Percentiles rank a stretch among this genome's conserved stretches.
These are phyloP conservation scores for Propithecus coquereli DNA, from an alignment of 2,113 vertebrate genomes.

Conservation along the genomic window DNA sequence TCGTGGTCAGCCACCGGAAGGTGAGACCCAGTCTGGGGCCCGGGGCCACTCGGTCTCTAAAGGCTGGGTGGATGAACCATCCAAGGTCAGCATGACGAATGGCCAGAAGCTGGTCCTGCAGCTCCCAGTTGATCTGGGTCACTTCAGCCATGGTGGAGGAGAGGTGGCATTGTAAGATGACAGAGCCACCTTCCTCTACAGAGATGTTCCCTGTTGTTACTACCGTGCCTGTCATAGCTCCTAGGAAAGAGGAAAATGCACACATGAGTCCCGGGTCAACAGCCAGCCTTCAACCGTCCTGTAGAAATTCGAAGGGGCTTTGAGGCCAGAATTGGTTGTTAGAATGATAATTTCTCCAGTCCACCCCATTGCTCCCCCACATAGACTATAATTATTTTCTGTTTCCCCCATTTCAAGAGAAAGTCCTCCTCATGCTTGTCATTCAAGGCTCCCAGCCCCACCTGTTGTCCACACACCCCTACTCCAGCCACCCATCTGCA, in stretches of 20 bases:
- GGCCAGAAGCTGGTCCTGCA: conserved; percentile 29
- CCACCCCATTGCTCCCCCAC: background rate
- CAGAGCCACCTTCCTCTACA: conserved; percentile 54
- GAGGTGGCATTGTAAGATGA: conserved; percentile 66
- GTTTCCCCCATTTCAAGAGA: background rate
- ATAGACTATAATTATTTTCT: background rate
- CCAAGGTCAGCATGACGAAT: background rate
- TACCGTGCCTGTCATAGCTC: background rate
- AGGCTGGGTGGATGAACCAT: background rate
- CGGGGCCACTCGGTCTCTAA: background rate
- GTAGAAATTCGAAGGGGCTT: background rate
- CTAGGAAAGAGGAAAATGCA: background rate
- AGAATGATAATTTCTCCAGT: background rate
- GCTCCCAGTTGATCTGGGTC: conserved; percentile 72
- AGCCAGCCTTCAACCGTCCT: background rate
- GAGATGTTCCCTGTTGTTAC: conserved; percentile 47
- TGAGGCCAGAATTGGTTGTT: background rate
- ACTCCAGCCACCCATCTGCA: background rate
- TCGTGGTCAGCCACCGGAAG: conserved; percentile 18
- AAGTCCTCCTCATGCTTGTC: background rate
- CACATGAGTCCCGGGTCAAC: background rate
- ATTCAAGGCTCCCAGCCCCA: background rate
- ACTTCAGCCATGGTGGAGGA: conserved; percentile 36
- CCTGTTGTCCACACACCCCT: too few species aligned
- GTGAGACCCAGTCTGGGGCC: conserved; percentile 39